Evolutionary conservation across 2,888 invertebrate genomes (phyloP).

Genomic region (Globia sparganii): DNA sequence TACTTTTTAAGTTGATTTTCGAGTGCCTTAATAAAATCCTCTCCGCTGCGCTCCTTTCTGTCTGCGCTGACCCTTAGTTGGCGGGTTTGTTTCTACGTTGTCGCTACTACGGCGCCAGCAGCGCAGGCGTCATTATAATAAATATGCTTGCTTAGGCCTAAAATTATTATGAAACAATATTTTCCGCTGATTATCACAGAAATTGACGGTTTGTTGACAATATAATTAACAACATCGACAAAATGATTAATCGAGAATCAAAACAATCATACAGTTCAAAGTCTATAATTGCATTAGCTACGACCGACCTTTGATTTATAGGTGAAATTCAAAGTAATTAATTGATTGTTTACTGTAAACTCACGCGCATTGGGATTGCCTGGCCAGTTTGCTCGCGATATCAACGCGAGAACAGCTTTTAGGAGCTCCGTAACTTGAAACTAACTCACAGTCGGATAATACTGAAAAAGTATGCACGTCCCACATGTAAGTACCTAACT

Average conservation of each 20-base stretch:
- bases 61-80: no score
- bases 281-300: conserved; percentile 34
- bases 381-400: conserved; percentile 18
- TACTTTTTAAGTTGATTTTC: no score
- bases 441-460: neutral
- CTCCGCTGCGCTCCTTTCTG: no score
- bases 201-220: conserved; percentile 39
- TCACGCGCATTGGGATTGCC: conserved; percentile 19
- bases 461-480: conserved; percentile 27
- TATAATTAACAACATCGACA: conserved; percentile 24
- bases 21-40: no score
- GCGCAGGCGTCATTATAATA: conserved; percentile 1
- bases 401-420: conserved; percentile 16
- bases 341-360: conserved; percentile 30
- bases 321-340: conserved; percentile 35
- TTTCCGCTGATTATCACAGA: conserved; percentile 7
- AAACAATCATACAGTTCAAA: conserved; percentile 46
- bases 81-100: neutral
- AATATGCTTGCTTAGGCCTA: conserved; percentile 1
- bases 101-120: conserved; percentile 5
- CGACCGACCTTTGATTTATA: conserved; percentile 49
- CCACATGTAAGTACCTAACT: conserved; percentile 38
- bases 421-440: neutral
- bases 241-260: conserved; percentile 32
- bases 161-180: conserved; percentile 30